These are phyloP conservation scores for Suncus etruscus DNA, from an alignment of 2,113 vertebrate genomes.

Conservation along the genomic window DNA sequence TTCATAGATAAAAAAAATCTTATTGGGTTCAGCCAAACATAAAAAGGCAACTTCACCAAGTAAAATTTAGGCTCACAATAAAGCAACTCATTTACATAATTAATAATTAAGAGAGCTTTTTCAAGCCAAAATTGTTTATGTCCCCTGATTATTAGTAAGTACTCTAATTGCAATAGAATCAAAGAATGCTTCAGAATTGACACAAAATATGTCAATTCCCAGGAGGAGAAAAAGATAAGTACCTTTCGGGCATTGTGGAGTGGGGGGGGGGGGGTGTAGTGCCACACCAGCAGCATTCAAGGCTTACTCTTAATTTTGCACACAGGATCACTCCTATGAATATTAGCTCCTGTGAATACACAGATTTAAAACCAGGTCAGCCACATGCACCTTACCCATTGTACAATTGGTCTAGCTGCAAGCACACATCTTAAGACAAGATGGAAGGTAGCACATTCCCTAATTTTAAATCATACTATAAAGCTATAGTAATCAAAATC, in stretches of 20 bases:
- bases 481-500: too few species aligned
- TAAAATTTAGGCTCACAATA: constrained; percentile 56
- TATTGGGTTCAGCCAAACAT: constrained; percentile 23
- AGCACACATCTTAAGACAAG: too few species aligned
- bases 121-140: constrained; percentile 54
- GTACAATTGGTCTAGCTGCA: too few species aligned
- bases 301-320: too few species aligned
- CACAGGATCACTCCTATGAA: too few species aligned
- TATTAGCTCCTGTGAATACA: too few species aligned
- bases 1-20: constrained; percentile 45
- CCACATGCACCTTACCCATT: too few species aligned
- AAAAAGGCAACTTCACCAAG: constrained; percentile 38
- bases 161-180: constrained; percentile 19
- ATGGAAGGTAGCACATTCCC: too few species aligned
- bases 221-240: not conserved
- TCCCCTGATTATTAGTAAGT: constrained; percentile 8
- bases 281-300: too few species aligned
- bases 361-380: too few species aligned
- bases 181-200: constrained; percentile 19
- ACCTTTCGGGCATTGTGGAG: not conserved
- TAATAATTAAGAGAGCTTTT: constrained; percentile 7
- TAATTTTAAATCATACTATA: too few species aligned
- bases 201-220: not conserved
- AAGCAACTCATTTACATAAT: constrained; percentile 22
- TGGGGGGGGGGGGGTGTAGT: too few species aligned